These are phyloP conservation scores for Delia radicum DNA, from an alignment of 1,140 invertebrate species.

Conservation along the genomic window DNA sequence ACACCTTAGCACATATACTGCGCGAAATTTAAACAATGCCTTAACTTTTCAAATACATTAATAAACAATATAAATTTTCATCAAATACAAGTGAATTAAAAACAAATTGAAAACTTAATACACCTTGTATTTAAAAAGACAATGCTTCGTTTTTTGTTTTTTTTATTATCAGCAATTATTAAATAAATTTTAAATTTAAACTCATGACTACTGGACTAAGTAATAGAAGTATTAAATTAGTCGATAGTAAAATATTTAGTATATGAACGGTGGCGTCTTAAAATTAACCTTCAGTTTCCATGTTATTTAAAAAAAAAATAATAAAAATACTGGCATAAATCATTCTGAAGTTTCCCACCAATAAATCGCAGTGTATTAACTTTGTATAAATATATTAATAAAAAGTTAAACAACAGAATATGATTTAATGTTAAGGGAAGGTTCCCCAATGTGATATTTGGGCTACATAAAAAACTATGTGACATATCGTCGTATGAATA, in stretches of 20 bases:
- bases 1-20: too few relatives aligned
- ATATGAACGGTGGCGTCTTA: not conserved
- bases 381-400: too few relatives aligned
- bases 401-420: too few relatives aligned
- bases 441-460: too few relatives aligned
- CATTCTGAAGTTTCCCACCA: too few relatives aligned
- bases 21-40: not conserved
- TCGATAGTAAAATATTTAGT: not conserved
- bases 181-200: not conserved
- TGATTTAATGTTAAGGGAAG: too few relatives aligned
- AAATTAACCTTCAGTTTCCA: constrained; percentile 9
- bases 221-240: not conserved
- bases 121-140: not conserved
- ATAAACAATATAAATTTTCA: constrained; percentile 11
- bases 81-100: not conserved
- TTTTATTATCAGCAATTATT: not conserved
- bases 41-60: constrained; percentile 13
- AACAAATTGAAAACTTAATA: constrained; percentile 17
- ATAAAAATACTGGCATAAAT: too few relatives aligned
- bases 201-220: not conserved
- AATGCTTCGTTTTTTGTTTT: not conserved
- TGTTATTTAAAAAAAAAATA: too few relatives aligned
- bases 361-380: too few relatives aligned
- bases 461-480: too few relatives aligned
- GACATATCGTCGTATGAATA: too few relatives aligned